phyloP scores from a whole-genome alignment of 2,113 vertebrate genomes.

The Micronycteris hirsuta region DNA sequence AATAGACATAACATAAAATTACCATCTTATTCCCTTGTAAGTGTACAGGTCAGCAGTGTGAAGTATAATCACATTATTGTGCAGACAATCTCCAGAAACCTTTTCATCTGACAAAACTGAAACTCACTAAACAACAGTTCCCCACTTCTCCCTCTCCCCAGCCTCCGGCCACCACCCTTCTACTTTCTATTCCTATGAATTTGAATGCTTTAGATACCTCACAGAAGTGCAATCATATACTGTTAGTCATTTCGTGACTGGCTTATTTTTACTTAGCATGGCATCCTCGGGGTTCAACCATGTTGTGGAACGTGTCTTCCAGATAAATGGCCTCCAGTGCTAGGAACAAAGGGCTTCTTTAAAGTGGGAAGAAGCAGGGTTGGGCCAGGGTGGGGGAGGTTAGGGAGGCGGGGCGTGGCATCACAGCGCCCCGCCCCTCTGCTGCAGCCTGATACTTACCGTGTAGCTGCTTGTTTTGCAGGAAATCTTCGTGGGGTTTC shows the following conservation, averaged over 20 bases:
- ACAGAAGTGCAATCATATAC: background rate
- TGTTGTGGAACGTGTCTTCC: background rate
- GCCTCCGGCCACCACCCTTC: background rate
- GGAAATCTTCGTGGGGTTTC: background rate
- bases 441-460: conserved; percentile 31
- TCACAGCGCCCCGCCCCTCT: too few species aligned
- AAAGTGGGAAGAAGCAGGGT: background rate
- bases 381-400: too few species aligned
- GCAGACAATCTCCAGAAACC: background rate
- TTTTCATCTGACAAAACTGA: background rate
- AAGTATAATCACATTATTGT: background rate
- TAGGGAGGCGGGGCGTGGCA: background rate
- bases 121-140: background rate
- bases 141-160: background rate
- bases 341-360: background rate
- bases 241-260: background rate
- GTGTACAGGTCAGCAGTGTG: background rate
- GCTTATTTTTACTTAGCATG: background rate
- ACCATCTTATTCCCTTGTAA: background rate
- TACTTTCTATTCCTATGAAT: background rate
- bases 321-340: background rate
- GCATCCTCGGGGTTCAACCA: background rate
- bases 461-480: background rate
- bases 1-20: background rate
- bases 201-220: background rate